A percentile compares a stretch with the other conserved stretches of the same genome.
Conservation (phyloP, 1,140 invertebrate species). For the Ceratina calcarata region DNA sequence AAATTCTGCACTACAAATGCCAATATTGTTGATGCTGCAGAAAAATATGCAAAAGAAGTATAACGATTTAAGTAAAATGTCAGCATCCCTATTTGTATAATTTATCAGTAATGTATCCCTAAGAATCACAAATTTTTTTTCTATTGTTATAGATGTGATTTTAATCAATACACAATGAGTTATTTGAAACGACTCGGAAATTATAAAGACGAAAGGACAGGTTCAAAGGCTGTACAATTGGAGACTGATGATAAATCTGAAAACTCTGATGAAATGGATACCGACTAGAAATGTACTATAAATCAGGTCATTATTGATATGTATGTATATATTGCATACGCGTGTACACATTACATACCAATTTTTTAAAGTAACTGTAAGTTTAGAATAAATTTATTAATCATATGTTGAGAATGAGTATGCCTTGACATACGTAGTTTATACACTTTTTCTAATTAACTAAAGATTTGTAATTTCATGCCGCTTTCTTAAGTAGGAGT, state of each 20-base stretch:
- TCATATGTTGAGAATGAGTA: background rate
- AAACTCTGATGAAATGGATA: conserved; percentile 62
- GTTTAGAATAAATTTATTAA: conserved; percentile 23
- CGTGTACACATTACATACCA: conserved; percentile 17
- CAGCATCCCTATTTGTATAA: conserved; percentile 11
- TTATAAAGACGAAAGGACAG: conserved; percentile 71
- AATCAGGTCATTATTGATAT: background rate
- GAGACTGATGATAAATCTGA: conserved; percentile 77
- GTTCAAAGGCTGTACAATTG: conserved; percentile 42
- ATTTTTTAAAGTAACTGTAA: background rate
- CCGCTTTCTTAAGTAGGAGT: conserved; percentile 83
- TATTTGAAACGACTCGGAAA: conserved; percentile 83
- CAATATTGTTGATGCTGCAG: conserved; percentile 87
- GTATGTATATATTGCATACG: conserved; percentile 8
- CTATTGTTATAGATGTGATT: conserved; percentile 86
- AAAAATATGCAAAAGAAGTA: conserved; percentile 91
- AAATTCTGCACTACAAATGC: conserved; percentile 81
- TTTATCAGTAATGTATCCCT: conserved; percentile 24
- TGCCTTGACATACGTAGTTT: too few relatives aligned
- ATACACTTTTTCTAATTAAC: background rate
- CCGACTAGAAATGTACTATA: conserved; percentile 40
- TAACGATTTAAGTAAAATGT: conserved; percentile 91
- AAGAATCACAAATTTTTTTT: conserved; percentile 36
- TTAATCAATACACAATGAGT: conserved; percentile 88
- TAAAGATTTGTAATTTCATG: background rate